Evolutionary conservation across 2,888 invertebrate genomes (phyloP).

Genomic region (Agrochola circellaris): DNA sequence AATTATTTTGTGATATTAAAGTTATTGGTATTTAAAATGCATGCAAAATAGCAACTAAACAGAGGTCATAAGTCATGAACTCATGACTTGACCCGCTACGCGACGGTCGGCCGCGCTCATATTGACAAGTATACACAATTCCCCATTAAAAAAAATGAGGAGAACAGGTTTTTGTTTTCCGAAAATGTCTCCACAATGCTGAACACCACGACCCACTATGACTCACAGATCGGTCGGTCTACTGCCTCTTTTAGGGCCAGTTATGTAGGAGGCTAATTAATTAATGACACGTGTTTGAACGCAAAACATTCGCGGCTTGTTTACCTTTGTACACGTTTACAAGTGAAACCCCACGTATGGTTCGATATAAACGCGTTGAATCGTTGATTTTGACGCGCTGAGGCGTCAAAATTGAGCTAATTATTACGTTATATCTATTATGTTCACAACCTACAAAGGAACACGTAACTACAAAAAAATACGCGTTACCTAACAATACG

Average conservation of each 20-base stretch:
- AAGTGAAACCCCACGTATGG: constrained; percentile 22
- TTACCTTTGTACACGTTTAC: constrained; percentile 6
- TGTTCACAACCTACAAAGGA: not conserved
- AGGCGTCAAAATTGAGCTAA: not conserved
- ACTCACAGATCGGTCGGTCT: not conserved
- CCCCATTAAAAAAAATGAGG: not conserved
- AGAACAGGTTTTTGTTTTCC: not conserved
- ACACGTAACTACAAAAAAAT: not conserved
- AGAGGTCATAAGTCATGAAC: not conserved
- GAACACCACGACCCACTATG: not conserved
- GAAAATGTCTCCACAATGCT: not conserved
- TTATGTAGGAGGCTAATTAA: not conserved
- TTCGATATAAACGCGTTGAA: not conserved
- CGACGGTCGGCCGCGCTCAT: too few species aligned
- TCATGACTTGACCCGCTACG: not conserved
- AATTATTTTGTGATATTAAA: too few species aligned
- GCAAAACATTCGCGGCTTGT: constrained; percentile 5
- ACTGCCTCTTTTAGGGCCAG: not conserved
- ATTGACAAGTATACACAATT: not conserved
- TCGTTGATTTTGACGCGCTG: not conserved
- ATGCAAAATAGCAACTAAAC: not conserved
- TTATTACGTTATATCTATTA: not conserved
- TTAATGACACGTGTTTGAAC: constrained; percentile 13
- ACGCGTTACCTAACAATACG: not conserved
- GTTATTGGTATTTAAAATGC: too few species aligned